Conservation (phyloP, 1,140 invertebrate species). For the Alviniconcha marisindica region DNA sequence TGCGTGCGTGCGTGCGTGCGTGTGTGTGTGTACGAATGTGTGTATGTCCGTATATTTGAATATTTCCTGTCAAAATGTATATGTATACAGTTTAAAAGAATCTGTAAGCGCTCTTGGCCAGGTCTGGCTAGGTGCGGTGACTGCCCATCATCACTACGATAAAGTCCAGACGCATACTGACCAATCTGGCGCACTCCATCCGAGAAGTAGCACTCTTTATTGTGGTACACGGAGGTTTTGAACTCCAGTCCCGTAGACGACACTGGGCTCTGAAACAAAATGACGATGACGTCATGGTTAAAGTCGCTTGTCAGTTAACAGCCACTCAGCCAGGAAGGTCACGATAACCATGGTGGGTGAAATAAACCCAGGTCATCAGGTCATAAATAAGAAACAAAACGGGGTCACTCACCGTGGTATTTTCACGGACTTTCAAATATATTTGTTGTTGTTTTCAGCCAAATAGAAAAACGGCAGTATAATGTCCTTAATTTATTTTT, state of each 20-base stretch:
- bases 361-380: background rate
- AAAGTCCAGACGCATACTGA: background rate
- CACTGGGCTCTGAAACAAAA: constrained; percentile 15
- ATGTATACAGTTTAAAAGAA: no score
- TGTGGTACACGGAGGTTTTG: constrained; percentile 26
- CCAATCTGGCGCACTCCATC: constrained; percentile 34
- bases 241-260: background rate
- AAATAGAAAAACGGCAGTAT: no score
- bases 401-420: background rate
- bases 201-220: constrained; percentile 33
- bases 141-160: background rate
- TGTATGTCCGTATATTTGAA: background rate
- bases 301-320: no score
- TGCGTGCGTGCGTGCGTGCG: background rate
- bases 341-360: background rate
- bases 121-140: background rate
- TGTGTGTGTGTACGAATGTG: no score
- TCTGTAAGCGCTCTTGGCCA: no score
- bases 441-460: no score
- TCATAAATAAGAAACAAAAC: background rate
- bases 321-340: no score
- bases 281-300: background rate
- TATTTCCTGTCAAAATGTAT: background rate
- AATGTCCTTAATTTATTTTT: no score
- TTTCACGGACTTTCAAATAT: no score